These are phyloP conservation scores for Bubo bubo DNA, from an alignment of 2,113 vertebrate genomes.

Conservation along the genomic window DNA sequence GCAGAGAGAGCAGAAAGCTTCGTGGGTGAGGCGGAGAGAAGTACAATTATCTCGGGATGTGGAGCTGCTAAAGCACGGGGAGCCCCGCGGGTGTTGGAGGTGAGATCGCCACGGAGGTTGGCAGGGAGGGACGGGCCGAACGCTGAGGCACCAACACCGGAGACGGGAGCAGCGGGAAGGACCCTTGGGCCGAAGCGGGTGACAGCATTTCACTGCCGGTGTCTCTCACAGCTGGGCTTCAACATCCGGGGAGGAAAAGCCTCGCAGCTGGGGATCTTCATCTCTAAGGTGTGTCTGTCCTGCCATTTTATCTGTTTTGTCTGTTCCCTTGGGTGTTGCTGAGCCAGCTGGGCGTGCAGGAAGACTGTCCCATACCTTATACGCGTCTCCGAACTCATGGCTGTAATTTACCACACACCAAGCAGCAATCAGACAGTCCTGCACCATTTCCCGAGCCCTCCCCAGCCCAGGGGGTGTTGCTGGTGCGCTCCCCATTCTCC, in stretches of 20 bases:
- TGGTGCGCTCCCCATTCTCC: not conserved
- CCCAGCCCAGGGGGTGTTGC: not conserved
- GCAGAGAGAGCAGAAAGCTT: fast-evolving
- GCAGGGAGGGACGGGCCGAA: not conserved
- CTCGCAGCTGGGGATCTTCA: conserved; percentile 96
- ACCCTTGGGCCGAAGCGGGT: not conserved
- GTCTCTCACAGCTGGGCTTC: conserved; percentile 87
- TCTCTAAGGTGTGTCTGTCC: conserved; percentile 88
- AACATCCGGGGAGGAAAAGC: conserved; percentile 98
- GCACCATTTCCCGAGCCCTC: not conserved
- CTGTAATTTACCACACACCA: not conserved
- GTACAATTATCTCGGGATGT: fast-evolving
- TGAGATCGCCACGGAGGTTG: fast-evolving
- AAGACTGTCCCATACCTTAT: not conserved
- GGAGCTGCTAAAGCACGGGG: not conserved
- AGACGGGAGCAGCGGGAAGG: not conserved
- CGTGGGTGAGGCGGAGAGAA: not conserved
- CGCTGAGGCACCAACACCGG: not conserved
- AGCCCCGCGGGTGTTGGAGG: fast-evolving
- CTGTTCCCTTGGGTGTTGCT: not conserved
- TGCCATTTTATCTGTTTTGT: fast-evolving
- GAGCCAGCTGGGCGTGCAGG: not conserved
- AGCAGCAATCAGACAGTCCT: not conserved
- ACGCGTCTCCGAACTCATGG: fast-evolving
- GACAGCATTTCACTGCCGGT: not conserved